Percentiles rank a stretch among this genome's conserved stretches.
phyloP scores from a whole-genome alignment of 2,888 invertebrate genomes.

The Steinernema hermaphroditum region DNA sequence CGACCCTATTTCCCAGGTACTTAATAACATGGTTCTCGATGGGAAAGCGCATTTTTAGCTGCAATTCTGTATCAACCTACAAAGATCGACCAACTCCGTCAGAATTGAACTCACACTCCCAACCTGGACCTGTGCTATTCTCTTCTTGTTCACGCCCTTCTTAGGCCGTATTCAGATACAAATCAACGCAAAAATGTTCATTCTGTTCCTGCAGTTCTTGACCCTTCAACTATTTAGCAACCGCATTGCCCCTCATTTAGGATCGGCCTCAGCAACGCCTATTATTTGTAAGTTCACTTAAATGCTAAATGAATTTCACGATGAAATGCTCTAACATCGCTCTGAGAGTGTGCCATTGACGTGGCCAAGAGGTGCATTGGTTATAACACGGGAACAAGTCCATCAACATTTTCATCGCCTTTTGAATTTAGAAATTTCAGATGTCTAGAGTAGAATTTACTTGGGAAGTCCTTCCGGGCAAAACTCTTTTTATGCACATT shows the following conservation, averaged over 20 bases:
- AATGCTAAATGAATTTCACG: slow-evolving; percentile 25
- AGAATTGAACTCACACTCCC: slow-evolving; percentile 56
- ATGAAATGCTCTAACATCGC: not conserved
- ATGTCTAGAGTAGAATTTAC: no score
- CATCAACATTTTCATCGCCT: no score
- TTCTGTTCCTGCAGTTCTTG: slow-evolving; percentile 61
- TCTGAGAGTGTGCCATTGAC: no score
- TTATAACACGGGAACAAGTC: no score
- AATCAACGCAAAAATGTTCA: slow-evolving; percentile 60
- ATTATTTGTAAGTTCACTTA: slow-evolving; percentile 50
- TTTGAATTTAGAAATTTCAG: no score
- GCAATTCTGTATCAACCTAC: slow-evolving; percentile 64
- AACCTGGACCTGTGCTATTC: slow-evolving; percentile 54
- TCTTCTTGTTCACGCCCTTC: slow-evolving; percentile 62
- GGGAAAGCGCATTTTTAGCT: slow-evolving; percentile 45
- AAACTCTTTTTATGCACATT: no score
- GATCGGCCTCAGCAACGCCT: slow-evolving; percentile 59
- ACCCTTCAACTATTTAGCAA: slow-evolving; percentile 63
- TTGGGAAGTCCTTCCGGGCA: no score
- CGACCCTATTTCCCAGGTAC: slow-evolving; percentile 58
- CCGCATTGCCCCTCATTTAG: slow-evolving; percentile 61
- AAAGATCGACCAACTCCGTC: slow-evolving; percentile 58
- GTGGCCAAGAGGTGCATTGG: no score
- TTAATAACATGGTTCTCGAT: not conserved
- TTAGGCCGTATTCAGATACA: slow-evolving; percentile 55